Conservation (phyloP, 2,888 invertebrate species). For the Helleia helle region DNA sequence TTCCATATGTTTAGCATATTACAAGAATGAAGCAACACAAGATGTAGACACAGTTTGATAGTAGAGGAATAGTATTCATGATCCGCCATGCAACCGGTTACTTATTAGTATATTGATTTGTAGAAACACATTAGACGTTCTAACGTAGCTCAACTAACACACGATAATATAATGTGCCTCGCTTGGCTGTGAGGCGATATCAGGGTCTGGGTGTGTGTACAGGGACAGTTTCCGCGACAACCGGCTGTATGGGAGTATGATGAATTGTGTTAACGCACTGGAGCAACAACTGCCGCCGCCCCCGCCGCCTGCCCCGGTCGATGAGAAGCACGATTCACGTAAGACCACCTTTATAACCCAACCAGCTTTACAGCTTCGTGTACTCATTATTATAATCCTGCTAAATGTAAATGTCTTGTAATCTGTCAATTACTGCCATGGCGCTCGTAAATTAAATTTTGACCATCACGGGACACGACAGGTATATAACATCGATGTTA, state of each 20-base stretch:
- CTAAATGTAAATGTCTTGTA: background rate
- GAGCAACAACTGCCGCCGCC: conserved; percentile 89
- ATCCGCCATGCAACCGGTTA: background rate
- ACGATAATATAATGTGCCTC: background rate
- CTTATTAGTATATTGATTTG: background rate
- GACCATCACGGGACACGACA: too few relatives aligned
- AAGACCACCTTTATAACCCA: conserved; percentile 29
- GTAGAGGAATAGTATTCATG: background rate
- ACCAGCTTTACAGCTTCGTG: conserved; percentile 10
- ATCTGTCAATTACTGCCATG: too few relatives aligned
- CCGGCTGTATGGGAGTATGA: conserved; percentile 95
- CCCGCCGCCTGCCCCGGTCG: conserved; percentile 61
- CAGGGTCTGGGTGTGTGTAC: conserved; percentile 29
- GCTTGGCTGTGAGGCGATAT: conserved; percentile 2
- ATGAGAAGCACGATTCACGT: conserved; percentile 69
- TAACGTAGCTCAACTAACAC: background rate
- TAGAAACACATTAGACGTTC: conserved; percentile 1
- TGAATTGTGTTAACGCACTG: conserved; percentile 95
- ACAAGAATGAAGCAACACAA: background rate
- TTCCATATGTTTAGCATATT: too few relatives aligned
- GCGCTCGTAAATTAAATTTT: too few relatives aligned
- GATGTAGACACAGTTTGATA: background rate
- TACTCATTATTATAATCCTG: conserved; percentile 5
- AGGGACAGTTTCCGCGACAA: conserved; percentile 94
- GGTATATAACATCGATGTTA: too few relatives aligned